Evolutionary conservation across 2,797 vertebrate genomes (phyloP).

Genomic region (Ispidina picta): DNA sequence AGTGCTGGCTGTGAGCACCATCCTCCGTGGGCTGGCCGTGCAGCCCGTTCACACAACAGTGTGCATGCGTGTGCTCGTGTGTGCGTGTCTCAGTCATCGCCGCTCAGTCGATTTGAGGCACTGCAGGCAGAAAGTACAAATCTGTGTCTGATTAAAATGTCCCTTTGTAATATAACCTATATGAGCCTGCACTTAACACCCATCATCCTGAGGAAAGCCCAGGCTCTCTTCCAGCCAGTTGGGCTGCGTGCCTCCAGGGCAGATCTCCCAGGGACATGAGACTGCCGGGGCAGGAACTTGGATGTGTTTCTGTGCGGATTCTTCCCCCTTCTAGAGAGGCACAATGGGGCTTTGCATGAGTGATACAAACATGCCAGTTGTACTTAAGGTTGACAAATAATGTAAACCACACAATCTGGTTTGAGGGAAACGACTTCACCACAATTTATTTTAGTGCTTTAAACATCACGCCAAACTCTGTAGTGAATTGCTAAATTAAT

Average conservation of each 20-base stretch:
- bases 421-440: constrained; percentile 75
- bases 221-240: constrained; percentile 32
- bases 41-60: accelerated
- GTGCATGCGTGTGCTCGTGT: background rate
- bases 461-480: constrained; percentile 77
- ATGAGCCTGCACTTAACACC: constrained; percentile 59
- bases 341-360: constrained; percentile 67
- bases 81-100: background rate
- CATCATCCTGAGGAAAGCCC: constrained; percentile 47
- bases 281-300: constrained; percentile 61
- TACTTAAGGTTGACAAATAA: constrained; percentile 78
- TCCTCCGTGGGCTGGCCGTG: accelerated
- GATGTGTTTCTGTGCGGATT: constrained; percentile 51
- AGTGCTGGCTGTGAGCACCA: accelerated
- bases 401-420: constrained; percentile 78
- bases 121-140: constrained; percentile 35
- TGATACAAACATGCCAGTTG: constrained; percentile 74
- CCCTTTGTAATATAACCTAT: constrained; percentile 57
- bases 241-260: constrained; percentile 50
- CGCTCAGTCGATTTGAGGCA: background rate
- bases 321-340: constrained; percentile 61
- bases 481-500: constrained; percentile 82
- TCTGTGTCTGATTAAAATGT: constrained; percentile 52
- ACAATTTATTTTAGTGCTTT: constrained; percentile 80
- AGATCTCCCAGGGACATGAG: constrained; percentile 63